Percentiles rank a stretch among this genome's conserved stretches.
These are phyloP conservation scores for Chrysomela aeneicollis DNA, from an alignment of 2,888 invertebrate species.

Conservation along the genomic window DNA sequence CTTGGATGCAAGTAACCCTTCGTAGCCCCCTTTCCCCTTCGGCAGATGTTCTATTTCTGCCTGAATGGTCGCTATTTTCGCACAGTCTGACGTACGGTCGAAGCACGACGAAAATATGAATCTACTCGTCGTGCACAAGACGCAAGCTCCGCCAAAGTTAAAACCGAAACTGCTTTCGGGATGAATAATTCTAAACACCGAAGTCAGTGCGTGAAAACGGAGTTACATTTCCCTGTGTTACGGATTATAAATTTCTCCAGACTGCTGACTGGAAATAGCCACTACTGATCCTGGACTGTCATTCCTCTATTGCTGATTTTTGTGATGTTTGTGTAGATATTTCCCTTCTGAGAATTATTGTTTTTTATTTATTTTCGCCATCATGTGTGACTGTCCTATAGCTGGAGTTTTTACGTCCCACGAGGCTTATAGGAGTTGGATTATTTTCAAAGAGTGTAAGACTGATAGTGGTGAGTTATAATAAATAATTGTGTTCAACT, in stretches of 20 bases:
- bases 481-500: no score
- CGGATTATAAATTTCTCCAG: neutral
- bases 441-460: conserved; percentile 73
- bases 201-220: conserved; percentile 19
- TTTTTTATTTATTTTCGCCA: conserved; percentile 4
- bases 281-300: no score
- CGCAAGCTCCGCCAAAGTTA: conserved; percentile 25
- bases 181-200: conserved; percentile 39
- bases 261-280: neutral
- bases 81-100: conserved; percentile 31
- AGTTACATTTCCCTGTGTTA: neutral
- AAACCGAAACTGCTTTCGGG: conserved; percentile 25
- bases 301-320: neutral
- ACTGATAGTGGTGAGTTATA: conserved; percentile 56
- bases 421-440: conserved; percentile 79
- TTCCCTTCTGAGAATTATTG: neutral
- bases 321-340: neutral
- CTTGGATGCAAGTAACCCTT: conserved; percentile 26
- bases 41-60: conserved; percentile 30
- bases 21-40: conserved; percentile 23
- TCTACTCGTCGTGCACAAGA: conserved; percentile 16
- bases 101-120: conserved; percentile 28
- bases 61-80: conserved; percentile 36
- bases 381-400: conserved; percentile 68
- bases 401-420: conserved; percentile 69